phyloP scores from a whole-genome alignment of 2,888 invertebrate species.

The Eledone cirrhosa region DNA sequence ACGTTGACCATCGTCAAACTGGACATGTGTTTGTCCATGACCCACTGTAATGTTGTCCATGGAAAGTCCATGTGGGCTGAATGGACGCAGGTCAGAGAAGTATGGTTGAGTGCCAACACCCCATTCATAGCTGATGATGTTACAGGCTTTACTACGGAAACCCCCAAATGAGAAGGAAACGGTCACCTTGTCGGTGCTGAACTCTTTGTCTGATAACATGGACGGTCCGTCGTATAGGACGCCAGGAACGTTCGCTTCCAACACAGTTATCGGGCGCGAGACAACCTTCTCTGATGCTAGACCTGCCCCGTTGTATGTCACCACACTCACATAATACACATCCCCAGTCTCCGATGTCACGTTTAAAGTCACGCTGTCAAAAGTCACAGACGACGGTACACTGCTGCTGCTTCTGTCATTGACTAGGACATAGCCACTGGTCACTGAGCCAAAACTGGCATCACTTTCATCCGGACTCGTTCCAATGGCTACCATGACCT shows the following conservation, averaged over 20 bases:
- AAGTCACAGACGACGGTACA: not conserved
- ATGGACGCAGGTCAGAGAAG: slow-evolving; percentile 46
- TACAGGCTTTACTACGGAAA: slow-evolving; percentile 51
- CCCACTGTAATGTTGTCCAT: slow-evolving; percentile 45
- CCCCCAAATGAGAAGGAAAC: slow-evolving; percentile 49
- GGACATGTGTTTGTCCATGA: slow-evolving; percentile 44
- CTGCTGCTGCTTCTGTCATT: not conserved
- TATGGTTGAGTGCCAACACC: slow-evolving; percentile 46
- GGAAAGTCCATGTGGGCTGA: slow-evolving; percentile 48
- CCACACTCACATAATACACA: slow-evolving; percentile 35
- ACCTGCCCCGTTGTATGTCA: slow-evolving; percentile 37
- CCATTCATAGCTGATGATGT: slow-evolving; percentile 51
- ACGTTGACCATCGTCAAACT: slow-evolving; percentile 42
- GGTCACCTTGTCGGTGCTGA: slow-evolving; percentile 43
- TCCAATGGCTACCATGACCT: slow-evolving; percentile 34
- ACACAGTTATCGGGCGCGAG: slow-evolving; percentile 37
- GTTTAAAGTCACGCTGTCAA: not conserved
- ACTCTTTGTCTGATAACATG: slow-evolving; percentile 40
- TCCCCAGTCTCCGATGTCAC: not conserved
- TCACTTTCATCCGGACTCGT: slow-evolving; percentile 22
- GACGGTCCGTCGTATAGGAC: slow-evolving; percentile 47
- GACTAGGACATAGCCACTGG: not conserved
- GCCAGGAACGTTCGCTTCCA: slow-evolving; percentile 41
- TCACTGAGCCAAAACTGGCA: not conserved
- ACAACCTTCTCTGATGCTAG: slow-evolving; percentile 26